Evolutionary conservation across 2,113 vertebrate species (phyloP).

Genomic region (Rhinoptilus africanus): DNA sequence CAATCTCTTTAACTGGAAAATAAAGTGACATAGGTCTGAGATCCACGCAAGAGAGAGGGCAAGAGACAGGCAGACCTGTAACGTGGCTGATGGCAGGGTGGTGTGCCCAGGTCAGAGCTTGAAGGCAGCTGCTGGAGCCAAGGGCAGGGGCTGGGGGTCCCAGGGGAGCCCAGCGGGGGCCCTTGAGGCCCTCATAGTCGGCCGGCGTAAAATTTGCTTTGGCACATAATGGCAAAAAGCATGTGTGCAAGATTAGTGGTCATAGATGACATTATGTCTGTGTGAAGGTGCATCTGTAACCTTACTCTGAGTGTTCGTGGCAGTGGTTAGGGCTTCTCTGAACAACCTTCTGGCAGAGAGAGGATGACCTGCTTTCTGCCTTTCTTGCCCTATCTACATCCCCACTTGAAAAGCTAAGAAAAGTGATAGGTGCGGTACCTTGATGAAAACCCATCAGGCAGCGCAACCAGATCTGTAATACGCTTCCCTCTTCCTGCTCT

Average conservation of each 20-base stretch:
- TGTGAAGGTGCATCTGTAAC: background rate
- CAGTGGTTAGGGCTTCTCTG: background rate
- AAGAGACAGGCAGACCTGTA: background rate
- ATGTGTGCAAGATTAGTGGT: fast-evolving
- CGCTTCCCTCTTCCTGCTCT: background rate
- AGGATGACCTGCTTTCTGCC: background rate
- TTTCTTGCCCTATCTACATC: background rate
- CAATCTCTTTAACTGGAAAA: background rate
- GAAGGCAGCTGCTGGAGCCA: background rate
- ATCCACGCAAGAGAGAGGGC: background rate
- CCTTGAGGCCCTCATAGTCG: background rate
- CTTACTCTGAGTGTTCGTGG: background rate
- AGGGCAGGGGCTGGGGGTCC: background rate
- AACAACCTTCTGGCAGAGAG: background rate
- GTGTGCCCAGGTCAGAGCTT: background rate
- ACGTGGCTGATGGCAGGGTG: background rate
- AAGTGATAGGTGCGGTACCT: background rate
- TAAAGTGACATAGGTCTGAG: background rate
- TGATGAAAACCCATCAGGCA: background rate
- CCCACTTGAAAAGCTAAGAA: background rate
- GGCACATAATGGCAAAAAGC: background rate
- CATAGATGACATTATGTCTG: background rate
- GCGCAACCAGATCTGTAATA: background rate
- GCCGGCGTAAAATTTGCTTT: background rate
- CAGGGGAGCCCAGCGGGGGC: background rate